These are phyloP conservation scores for Excalfactoria chinensis DNA, from an alignment of 2,113 vertebrate genomes.

Conservation along the genomic window DNA sequence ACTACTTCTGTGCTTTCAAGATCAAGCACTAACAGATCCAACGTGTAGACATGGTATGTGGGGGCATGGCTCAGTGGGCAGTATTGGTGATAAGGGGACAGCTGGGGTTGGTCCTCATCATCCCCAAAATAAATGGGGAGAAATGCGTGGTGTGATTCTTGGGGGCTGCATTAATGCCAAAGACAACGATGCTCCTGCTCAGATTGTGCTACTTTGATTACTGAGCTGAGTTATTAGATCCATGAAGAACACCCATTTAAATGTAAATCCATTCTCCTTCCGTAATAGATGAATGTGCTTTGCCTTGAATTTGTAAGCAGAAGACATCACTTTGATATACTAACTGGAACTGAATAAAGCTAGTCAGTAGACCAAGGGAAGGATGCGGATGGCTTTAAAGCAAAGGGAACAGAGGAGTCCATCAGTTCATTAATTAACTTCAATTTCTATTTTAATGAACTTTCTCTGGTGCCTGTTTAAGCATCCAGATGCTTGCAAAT, in stretches of 20 bases:
- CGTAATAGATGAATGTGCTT: conserved; percentile 35
- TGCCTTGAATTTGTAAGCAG: conserved; percentile 56
- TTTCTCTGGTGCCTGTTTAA: conserved; percentile 44
- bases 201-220: conserved; percentile 31
- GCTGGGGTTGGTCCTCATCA: too few species aligned
- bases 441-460: conserved; percentile 54
- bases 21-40: too few species aligned
- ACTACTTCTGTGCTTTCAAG: not conserved
- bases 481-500: conserved; percentile 6
- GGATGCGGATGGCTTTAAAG: not conserved
- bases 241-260: conserved; percentile 52
- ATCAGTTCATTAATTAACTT: conserved; percentile 57
- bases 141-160: not conserved
- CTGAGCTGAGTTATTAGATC: conserved; percentile 48
- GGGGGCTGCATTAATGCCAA: not conserved
- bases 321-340: conserved; percentile 29
- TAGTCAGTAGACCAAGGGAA: not conserved
- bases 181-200: not conserved
- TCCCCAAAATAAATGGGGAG: not conserved
- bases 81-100: too few species aligned
- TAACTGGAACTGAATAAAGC: conserved; percentile 25
- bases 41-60: too few species aligned
- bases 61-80: too few species aligned
- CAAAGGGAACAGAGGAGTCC: not conserved
- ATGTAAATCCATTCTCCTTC: conserved; percentile 50